phyloP scores from a whole-genome alignment of 2,888 invertebrate species.

The Parnassius apollo region DNA sequence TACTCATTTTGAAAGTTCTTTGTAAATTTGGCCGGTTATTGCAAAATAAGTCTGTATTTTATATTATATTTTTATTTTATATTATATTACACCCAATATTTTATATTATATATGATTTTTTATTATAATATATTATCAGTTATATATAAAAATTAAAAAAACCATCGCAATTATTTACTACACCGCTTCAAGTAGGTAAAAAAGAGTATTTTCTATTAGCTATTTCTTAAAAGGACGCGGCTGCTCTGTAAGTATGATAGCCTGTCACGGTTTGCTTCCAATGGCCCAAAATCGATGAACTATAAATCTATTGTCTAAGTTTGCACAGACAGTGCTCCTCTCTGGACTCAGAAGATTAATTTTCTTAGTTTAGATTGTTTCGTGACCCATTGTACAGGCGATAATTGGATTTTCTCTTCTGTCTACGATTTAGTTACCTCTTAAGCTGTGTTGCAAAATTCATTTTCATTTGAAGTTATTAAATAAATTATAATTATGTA shows the following conservation, averaged over 20 bases:
- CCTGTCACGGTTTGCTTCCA: constrained; percentile 55
- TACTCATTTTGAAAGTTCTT: no score
- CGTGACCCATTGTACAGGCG: constrained; percentile 80
- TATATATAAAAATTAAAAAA: no score
- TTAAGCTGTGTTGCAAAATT: constrained; percentile 54
- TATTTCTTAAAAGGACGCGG: constrained; percentile 28
- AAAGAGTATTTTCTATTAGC: background rate
- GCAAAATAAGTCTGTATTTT: no score
- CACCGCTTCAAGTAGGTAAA: no score
- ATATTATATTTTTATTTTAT: no score
- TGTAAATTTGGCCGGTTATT: no score
- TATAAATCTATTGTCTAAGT: constrained; percentile 81
- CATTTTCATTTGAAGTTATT: constrained; percentile 31
- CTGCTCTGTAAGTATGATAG: constrained; percentile 38
- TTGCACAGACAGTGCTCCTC: constrained; percentile 75
- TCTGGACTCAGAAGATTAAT: constrained; percentile 80
- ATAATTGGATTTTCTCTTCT: constrained; percentile 79
- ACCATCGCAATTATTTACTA: no score
- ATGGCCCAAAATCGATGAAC: constrained; percentile 77
- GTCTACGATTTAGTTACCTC: constrained; percentile 77
- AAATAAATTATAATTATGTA: no score
- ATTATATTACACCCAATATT: no score
- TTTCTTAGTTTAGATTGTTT: constrained; percentile 82
- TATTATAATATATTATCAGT: no score
- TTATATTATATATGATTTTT: no score